Percentiles rank a stretch among this genome's conserved stretches.
phyloP scores from a whole-genome alignment of 1,140 invertebrate species.

The Druon quercuslanigerum region DNA sequence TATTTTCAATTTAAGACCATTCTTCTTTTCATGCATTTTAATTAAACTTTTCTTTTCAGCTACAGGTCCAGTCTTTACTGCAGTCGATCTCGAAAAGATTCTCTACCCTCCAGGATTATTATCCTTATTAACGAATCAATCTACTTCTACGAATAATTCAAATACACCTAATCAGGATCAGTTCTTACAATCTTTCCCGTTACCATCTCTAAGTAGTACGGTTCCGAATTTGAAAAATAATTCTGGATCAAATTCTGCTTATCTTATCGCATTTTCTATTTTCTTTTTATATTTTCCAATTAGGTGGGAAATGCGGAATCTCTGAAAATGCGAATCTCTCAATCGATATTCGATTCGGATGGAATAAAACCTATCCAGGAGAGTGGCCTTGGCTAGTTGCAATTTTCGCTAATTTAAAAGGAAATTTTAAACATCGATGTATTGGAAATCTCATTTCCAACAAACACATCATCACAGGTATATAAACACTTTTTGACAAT shows the following conservation, averaged over 20 bases:
- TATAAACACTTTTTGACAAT: too few relatives aligned
- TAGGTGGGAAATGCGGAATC: conserved; percentile 29
- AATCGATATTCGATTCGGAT: conserved; percentile 65
- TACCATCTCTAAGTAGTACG: too few relatives aligned
- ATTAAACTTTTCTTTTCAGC: conserved; percentile 46
- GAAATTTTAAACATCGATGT: conserved; percentile 75
- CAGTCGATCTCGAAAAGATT: conserved; percentile 65
- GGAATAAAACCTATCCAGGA: conserved; percentile 53
- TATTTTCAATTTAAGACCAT: too few relatives aligned
- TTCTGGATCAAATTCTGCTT: not conserved
- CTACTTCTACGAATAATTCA: conserved; percentile 1
- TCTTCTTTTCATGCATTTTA: too few relatives aligned
- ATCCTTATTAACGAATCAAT: conserved; percentile 3
- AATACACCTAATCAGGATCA: not conserved
- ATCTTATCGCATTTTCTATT: not conserved
- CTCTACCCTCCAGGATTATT: conserved; percentile 55
- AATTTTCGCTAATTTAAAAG: conserved; percentile 69
- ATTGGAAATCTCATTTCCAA: conserved; percentile 65
- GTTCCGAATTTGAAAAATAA: not conserved
- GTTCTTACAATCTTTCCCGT: too few relatives aligned
- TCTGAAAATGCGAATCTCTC: conserved; percentile 57
- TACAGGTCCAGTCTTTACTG: conserved; percentile 56
- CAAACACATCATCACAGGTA: conserved; percentile 69
- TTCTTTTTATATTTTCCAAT: not conserved
- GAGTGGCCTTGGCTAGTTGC: conserved; percentile 77